These are phyloP conservation scores for Malachius bipustulatus DNA, from an alignment of 2,888 invertebrate genomes.

Conservation along the genomic window DNA sequence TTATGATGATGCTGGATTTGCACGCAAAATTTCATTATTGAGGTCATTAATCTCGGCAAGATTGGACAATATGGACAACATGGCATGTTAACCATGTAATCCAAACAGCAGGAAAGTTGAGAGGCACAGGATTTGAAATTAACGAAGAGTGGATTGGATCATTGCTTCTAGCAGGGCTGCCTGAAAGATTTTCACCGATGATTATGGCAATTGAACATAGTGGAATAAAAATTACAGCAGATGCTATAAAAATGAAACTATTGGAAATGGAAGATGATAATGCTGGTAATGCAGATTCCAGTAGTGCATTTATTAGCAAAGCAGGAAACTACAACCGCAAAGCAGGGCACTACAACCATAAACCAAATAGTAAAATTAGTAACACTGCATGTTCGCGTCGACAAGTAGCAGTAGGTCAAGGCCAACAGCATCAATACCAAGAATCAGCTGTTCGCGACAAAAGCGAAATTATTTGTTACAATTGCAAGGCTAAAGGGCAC, in stretches of 20 bases:
- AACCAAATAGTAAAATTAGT: slow-evolving; percentile 5
- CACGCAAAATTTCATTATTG: neutral
- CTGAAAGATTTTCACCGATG: slow-evolving; percentile 15
- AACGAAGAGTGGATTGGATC: slow-evolving; percentile 17
- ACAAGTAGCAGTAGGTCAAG: too few species aligned
- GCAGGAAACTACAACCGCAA: too few species aligned
- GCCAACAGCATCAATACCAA: neutral
- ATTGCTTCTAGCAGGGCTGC: slow-evolving; percentile 16
- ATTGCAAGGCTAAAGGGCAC: neutral
- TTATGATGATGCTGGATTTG: slow-evolving; percentile 4
- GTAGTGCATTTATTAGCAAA: too few species aligned
- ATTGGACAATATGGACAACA: slow-evolving; percentile 16
- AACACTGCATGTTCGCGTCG: slow-evolving; percentile 4
- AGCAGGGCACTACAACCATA: too few species aligned
- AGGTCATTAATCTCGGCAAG: slow-evolving; percentile 2
- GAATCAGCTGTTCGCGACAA: neutral
- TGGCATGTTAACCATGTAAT: slow-evolving; percentile 18
- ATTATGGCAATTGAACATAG: slow-evolving; percentile 19
- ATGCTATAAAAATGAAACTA: slow-evolving; percentile 18
- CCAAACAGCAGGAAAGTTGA: slow-evolving; percentile 16
- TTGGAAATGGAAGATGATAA: slow-evolving; percentile 8
- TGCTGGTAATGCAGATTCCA: slow-evolving; percentile 8
- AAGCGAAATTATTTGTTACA: slow-evolving; percentile 3
- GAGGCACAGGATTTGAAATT: slow-evolving; percentile 16
- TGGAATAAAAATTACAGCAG: slow-evolving; percentile 17